These are phyloP conservation scores for Parapristionchus giblindavisi DNA, from an alignment of 2,888 invertebrate species.

Conservation along the genomic window DNA sequence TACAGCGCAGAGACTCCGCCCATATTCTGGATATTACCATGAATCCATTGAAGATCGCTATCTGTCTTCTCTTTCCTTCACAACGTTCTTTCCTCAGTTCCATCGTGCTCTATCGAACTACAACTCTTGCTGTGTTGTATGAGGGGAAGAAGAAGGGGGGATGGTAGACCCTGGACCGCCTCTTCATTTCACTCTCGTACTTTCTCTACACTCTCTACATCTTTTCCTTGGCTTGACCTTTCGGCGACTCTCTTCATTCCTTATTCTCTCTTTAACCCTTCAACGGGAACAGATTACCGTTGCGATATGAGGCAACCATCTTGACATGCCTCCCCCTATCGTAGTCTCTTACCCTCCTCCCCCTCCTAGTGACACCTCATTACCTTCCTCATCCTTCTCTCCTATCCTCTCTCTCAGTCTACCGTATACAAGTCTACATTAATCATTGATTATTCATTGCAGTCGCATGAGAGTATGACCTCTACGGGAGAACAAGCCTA, in stretches of 20 bases:
- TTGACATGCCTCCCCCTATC: too few species aligned
- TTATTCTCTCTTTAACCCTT: neutral
- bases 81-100: slow-evolving; percentile 9
- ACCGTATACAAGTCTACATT: neutral
- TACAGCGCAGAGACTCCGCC: slow-evolving; percentile 30
- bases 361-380: neutral
- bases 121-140: slow-evolving; percentile 24
- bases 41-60: too few species aligned
- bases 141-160: slow-evolving; percentile 3
- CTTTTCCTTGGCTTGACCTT: slow-evolving; percentile 28
- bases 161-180: too few species aligned
- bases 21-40: slow-evolving; percentile 8
- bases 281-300: slow-evolving; percentile 36
- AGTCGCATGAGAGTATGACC: slow-evolving; percentile 63
- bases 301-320: too few species aligned
- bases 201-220: neutral
- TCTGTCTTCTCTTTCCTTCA: neutral
- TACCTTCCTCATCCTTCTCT: slow-evolving; percentile 11
- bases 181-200: neutral
- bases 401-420: neutral
- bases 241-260: neutral
- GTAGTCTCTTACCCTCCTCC: slow-evolving; percentile 2
- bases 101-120: slow-evolving; percentile 17
- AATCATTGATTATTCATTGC: slow-evolving; percentile 39
- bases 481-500: slow-evolving; percentile 56